A percentile compares a stretch with the other conserved stretches of the same genome.
phyloP scores from a whole-genome alignment of 2,888 invertebrate genomes.

The Drosophila koepferae region DNA sequence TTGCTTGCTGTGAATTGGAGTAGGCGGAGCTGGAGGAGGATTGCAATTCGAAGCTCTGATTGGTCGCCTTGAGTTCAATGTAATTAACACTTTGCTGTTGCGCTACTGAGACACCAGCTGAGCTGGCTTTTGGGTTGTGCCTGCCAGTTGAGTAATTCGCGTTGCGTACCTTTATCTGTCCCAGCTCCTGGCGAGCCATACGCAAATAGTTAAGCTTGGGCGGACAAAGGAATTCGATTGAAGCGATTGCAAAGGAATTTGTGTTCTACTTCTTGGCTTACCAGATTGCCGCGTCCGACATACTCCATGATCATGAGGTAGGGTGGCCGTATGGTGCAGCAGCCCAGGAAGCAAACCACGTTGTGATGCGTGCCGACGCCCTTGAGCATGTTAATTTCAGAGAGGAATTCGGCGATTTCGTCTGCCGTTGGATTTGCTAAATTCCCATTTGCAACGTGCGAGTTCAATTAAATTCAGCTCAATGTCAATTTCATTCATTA shows the following conservation, averaged over 20 bases:
- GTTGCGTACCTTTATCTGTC: constrained; percentile 38
- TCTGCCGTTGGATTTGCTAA: constrained; percentile 87
- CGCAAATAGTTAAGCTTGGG: constrained; percentile 69
- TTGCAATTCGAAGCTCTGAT: constrained; percentile 47
- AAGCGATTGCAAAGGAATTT: neutral
- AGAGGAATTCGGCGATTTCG: constrained; percentile 89
- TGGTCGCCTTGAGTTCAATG: constrained; percentile 81
- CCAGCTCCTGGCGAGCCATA: constrained; percentile 64
- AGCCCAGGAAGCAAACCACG: constrained; percentile 90
- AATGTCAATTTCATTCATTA: neutral
- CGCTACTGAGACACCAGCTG: neutral
- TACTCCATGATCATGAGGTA: constrained; percentile 92
- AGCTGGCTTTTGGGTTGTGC: neutral
- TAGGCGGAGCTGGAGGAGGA: neutral
- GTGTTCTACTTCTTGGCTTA: constrained; percentile 65
- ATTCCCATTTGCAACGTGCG: neutral
- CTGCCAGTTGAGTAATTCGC: constrained; percentile 55
- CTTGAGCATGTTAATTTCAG: constrained; percentile 92
- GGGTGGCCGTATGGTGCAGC: constrained; percentile 90
- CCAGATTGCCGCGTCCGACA: constrained; percentile 91
- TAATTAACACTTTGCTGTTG: constrained; percentile 72
- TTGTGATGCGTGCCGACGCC: constrained; percentile 91
- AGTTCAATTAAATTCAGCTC: neutral
- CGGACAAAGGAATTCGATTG: neutral
- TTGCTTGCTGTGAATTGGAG: neutral